Evolutionary conservation across 2,113 vertebrate species (phyloP), one percentile per base, ranked within the genome.

Genomic region (Quiscalus mexicanus): DNA sequence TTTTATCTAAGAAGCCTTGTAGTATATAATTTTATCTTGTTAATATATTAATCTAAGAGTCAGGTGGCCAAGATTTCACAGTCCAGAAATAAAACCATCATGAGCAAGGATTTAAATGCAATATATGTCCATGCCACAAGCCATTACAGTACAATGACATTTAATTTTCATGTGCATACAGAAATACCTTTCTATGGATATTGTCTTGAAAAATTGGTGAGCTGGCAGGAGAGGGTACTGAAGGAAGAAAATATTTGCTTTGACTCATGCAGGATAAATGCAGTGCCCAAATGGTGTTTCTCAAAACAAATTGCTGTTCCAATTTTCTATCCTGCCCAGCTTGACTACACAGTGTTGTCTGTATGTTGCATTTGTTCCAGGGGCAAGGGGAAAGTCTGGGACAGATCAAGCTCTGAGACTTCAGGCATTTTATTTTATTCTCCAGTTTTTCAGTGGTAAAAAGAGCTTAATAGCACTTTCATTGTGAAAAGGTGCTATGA

Each of bases 51-150:
- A 85, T 86, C 68, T 62, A 22, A 55, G 47, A 71, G 45, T 68
- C 63, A 85, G 53, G 74, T 96, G 80, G 74, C 73, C 53, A 73
- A 79, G 80, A 90, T 55, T 89, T 90, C 85, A 78, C 33, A 53
- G 58, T n/a, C 64, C 75, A 63, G 47, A 86, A 91, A 77, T 58
- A 59, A 91, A 92, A 67, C 4, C 19, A 67, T 69, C 11, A 30
- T 13, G n/a, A 91, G n/a, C 45, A 87, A 52, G 59, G 13, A 83
- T 47, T 83, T 42, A 70, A 79, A 67, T 30, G 17, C 35, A 58
- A 50, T 73, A 17, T 5, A 10, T 37, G 22, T 22, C n/a, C 39
- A 16, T 52, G 37, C 11, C 75, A 85, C 70, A 85, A 90, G 22
- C 30, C 42, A 25, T 52, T 74, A 27, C 23, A 47, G 14, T 22